Base-by-base conservation (phyloP, 1,140 invertebrate species). In the Wasmannia auropunctata region DNA sequence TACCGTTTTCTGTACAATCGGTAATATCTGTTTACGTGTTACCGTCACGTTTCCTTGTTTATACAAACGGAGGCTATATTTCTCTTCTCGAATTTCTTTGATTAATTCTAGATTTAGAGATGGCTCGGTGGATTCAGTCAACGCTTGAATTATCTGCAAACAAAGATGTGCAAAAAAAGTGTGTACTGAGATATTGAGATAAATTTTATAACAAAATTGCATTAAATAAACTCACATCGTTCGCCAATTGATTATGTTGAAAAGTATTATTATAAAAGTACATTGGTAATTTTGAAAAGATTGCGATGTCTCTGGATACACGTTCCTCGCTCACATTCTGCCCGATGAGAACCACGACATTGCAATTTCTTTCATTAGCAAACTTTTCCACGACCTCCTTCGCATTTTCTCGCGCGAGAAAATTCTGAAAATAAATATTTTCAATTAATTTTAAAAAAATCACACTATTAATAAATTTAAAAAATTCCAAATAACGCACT, bases 11-110 rank as follows among this genome's bases (percentile, higher is more conserved):
- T 95, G 95, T 84, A 97, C 91, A 77, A 97, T 94, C 40, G 96
- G 96, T 77, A 97, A 87, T 86, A 97, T 95, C 92, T 97, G 96
- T 93, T 97, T 97, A 40, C 96, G 94, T 28, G 96, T 96, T 31
- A 95, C 94, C 88, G 95, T 94, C 8, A 96, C 87, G 92, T 97
- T 96, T 77, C 93, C 90, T 86, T 96, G 96, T 28, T 92, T 88
- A 74, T 96, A 96, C 62, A 95, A 94, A 37, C 89, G 84, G 31
- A 96, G 86, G 51, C 75, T 91, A 75, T 40, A 89, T 60, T 86
- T 62, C 6, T 91, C 91, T 83, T 80, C 74, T 25, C 74, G 88
- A 80, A 91, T 86, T 87, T 75, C 88, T 92, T 86, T 89, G 28
- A 80, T 87, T 74, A 93, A 93, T 83, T 75, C 92, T 87, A 92